Evolutionary conservation across 1,140 invertebrate species (phyloP), one percentile per base, ranked within the genome.

Genomic region (Macrosteles quadrilineatus): DNA sequence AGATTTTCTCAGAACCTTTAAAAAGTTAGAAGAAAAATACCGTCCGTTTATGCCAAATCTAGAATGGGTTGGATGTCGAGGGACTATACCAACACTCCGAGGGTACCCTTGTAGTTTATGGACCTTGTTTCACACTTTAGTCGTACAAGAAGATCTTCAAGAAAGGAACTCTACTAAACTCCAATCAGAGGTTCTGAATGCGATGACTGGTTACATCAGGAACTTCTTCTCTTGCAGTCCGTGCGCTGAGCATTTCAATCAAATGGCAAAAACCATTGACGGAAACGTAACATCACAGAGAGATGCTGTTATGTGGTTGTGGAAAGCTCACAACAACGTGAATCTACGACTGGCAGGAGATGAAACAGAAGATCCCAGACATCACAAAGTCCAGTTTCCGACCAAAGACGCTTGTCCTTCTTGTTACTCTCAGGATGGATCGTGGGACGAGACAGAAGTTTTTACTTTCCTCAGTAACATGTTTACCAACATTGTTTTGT

Each of bases 31-130:
- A 76, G 21, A 19, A 50, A 76, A 79, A 1, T 64, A 73, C 65
- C 78, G 85, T 75, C 77, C 78, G 2, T 83, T 88, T 17, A 87
- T 86, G 76, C 81, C 84, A 11, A 79, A 85, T 14, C 79, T 87
- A 73, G 82, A 85, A 30, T 98, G 93, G 90, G 83, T 92, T 59
- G 90, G 89, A 12, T 99, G 98, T 79, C 84, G 85, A 75, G 94
- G 95, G 6, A 95, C 91, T 77, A 80, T 84, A 50, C 79, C 88
- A 1, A 81, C 85, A 36, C 86, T 84, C 59, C 85, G 97, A 57
- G 95, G 96, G n/a, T 99, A 95, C 79, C 93, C 96, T 0, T 99
- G 98, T 83, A 90, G 94, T 0, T 81, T 99, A 17, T 99, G 98
- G 98, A 92, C 88, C 36, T 83, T 97, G 68, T 99, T 98, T 80